Evolutionary conservation across 53 echinoderm and acorn worm species (phyloP), one percentile per base, ranked within the genome.

Genomic region (Arbacia lixula): DNA sequence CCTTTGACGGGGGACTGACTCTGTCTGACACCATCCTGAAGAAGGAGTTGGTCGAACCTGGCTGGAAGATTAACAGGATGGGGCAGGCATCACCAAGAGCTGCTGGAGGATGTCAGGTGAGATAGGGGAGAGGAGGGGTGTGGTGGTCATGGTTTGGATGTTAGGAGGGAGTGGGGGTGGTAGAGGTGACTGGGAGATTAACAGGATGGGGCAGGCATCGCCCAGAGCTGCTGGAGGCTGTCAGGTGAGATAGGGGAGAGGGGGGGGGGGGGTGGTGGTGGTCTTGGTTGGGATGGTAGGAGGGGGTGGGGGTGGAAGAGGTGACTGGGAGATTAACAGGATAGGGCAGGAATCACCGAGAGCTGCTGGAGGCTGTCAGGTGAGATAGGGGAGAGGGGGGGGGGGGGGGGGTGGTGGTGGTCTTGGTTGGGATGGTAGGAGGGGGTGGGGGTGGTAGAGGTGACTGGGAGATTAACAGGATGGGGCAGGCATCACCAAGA

Each of bases 91-190:
- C 83, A 22, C 92, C 87, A 11, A 49, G 84, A 21, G 81, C 88
- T 46, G 88, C 90, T 14, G 95, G 87, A n/a, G 95, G 95, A 6
- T 95, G 95, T 73, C 90, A 87, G 60, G 95, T 95, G 85, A 85
- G 88, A 24, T 24, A 43, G 28, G n/a, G 66, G 9, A 19, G 2
- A 57, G n/a, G 57, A 12, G 6, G 1, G 8, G 8, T 8, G 49
- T 46, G 14, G 49, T 46, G 20, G 2, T 57, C 20, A 57, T 57
- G 57, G 1, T 57, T n/a, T 0, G 0, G 57, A 2, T 57, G 57
- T 6, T 57, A n/a, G 2, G 24, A 21, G 57, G 20, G 57, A 37
- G 12, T 36, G 66, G 5, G 39, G 68, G 6, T 25, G 68, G 26
- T 69, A 43, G 24, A 41, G 69, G 27, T 41, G 43, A 41, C 28